A percentile compares a stretch with the other conserved stretches of the same genome.
phyloP scores from a whole-genome alignment of 1,140 invertebrate genomes.

The Pissodes strobi region DNA sequence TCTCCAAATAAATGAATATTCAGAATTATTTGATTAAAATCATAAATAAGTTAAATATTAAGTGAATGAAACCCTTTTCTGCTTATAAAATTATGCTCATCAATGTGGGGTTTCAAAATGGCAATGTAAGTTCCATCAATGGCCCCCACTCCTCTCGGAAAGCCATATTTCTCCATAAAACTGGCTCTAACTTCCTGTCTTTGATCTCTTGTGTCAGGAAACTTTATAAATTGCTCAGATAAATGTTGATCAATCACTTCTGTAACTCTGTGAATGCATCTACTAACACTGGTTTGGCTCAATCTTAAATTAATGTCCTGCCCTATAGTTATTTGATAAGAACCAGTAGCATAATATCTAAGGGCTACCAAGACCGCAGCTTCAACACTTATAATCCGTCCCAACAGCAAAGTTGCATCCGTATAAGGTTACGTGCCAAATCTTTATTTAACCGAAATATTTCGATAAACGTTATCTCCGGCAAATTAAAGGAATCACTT shows the following conservation, averaged over 20 bases:
- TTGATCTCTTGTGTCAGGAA: background rate
- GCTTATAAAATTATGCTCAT: background rate
- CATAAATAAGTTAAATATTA: too few species aligned
- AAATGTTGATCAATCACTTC: too few species aligned
- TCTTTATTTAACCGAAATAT: background rate
- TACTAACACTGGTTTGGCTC: too few species aligned
- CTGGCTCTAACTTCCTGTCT: background rate
- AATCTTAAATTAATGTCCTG: background rate
- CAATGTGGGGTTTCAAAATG: background rate
- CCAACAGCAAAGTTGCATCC: background rate
- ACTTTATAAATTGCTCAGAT: too few species aligned
- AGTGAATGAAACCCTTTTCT: background rate
- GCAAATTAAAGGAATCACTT: background rate
- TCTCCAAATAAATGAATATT: too few species aligned
- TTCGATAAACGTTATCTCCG: background rate
- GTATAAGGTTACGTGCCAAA: background rate
- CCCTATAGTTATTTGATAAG: background rate
- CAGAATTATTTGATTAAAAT: background rate
- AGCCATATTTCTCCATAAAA: background rate
- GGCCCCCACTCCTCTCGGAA: too few species aligned
- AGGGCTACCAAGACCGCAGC: too few species aligned
- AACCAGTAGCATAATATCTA: too few species aligned
- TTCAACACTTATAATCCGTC: background rate
- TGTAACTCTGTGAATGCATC: too few species aligned
- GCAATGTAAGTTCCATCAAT: too few species aligned